Conservation (phyloP, 2,888 invertebrate species). For the Spodoptera exigua region DNA sequence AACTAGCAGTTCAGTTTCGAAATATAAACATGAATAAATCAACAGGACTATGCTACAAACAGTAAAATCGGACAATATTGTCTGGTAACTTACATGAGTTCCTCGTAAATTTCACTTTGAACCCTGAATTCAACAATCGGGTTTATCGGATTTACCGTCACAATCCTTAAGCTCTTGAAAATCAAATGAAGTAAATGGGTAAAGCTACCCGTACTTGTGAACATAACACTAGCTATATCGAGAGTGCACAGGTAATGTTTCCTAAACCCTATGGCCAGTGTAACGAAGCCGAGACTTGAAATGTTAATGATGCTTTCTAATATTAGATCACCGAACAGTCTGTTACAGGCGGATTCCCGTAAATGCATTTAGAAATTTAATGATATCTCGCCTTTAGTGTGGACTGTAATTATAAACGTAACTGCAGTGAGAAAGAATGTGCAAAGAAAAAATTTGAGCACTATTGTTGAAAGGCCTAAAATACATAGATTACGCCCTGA, state of each 20-base stretch:
- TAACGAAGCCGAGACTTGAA: constrained; percentile 26
- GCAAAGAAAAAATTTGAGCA: too few relatives aligned
- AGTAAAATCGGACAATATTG: constrained; percentile 2
- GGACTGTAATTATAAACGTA: too few relatives aligned
- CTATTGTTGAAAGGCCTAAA: too few relatives aligned
- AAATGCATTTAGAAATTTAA: constrained; percentile 10
- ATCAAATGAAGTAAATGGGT: constrained; percentile 44
- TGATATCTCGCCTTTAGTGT: too few relatives aligned
- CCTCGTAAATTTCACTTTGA: constrained; percentile 40
- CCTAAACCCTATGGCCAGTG: constrained; percentile 10
- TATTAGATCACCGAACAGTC: constrained; percentile 42
- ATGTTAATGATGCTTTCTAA: constrained; percentile 42
- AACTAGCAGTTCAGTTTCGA: too few relatives aligned
- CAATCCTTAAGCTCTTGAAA: constrained; percentile 50
- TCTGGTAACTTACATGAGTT: constrained; percentile 15
- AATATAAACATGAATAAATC: too few relatives aligned
- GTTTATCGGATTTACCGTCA: constrained; percentile 43
- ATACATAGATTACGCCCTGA: too few relatives aligned
- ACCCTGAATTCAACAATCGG: constrained; percentile 38
- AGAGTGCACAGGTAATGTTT: constrained; percentile 21
- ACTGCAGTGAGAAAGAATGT: too few relatives aligned
- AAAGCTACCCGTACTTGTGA: constrained; percentile 17
- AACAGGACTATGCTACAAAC: too few relatives aligned
- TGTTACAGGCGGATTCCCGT: constrained; percentile 13
- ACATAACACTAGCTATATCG: constrained; percentile 10